Evolutionary conservation across 1,140 invertebrate species (phyloP).

Genomic region (Parapsyche elsis): DNA sequence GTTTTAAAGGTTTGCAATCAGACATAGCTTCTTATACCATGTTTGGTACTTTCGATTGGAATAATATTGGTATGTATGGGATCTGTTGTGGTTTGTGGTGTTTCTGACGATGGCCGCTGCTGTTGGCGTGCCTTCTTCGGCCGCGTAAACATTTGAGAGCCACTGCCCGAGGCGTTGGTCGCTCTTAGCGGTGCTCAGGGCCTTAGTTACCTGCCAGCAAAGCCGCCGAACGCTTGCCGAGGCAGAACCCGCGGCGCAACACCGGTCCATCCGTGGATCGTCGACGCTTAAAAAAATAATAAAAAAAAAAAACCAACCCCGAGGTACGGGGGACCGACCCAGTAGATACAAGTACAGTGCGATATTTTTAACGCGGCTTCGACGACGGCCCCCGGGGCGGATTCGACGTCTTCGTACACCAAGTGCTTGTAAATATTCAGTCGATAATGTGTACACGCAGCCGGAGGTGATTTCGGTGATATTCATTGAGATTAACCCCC

Average conservation of each 20-base stretch:
- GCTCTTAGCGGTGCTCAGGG: slow-evolving; percentile 43
- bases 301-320: slow-evolving; percentile 22
- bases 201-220: slow-evolving; percentile 45
- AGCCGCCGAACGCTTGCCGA: slow-evolving; percentile 39
- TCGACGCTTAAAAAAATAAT: not conserved
- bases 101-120: not conserved
- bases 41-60: no score
- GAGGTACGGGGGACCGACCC: not conserved
- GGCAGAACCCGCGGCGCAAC: slow-evolving; percentile 27
- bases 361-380: not conserved
- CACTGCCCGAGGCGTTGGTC: slow-evolving; percentile 40
- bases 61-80: no score
- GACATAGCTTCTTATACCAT: no score
- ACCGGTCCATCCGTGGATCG: not conserved
- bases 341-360: not conserved
- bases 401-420: slow-evolving; percentile 1
- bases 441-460: not conserved
- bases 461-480: not conserved
- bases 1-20: no score
- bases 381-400: not conserved
- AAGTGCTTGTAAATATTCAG: slow-evolving; percentile 8
- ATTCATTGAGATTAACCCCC: not conserved
- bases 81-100: not conserved
- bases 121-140: not conserved
- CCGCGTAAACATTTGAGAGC: slow-evolving; percentile 31